Percentiles rank a stretch among this genome's conserved stretches.
These are phyloP conservation scores for Tachina lurida DNA, from an alignment of 2,888 invertebrate genomes.

Conservation along the genomic window DNA sequence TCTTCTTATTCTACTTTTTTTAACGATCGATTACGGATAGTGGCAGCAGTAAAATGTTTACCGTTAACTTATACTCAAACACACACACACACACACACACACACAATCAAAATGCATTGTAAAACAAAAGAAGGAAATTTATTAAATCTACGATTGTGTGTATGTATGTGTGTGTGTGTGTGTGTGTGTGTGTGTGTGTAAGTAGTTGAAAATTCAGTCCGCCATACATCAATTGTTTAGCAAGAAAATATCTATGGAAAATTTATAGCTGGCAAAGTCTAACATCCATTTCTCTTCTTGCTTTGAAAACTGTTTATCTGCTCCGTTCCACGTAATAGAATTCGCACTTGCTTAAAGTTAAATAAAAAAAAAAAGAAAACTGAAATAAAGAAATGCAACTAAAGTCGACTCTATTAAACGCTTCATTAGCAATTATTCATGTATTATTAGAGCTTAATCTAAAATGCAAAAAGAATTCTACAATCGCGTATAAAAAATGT, in stretches of 20 bases:
- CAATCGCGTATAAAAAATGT: conserved; percentile 1
- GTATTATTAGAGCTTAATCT: conserved; percentile 46
- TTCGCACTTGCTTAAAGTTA: conserved; percentile 61
- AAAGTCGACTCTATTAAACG: conserved; percentile 59
- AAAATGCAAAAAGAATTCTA: conserved; percentile 13
- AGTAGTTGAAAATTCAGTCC: conserved; percentile 28
- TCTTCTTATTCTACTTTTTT: conserved; percentile 44
- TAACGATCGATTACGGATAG: conserved; percentile 69
- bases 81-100: background rate
- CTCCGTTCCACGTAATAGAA: conserved; percentile 45
- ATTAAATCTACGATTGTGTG: background rate
- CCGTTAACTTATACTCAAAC: conserved; percentile 57
- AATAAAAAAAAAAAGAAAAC: conserved; percentile 6
- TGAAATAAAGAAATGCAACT: conserved; percentile 7
- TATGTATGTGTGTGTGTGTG: background rate
- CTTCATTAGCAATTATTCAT: conserved; percentile 69
- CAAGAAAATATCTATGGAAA: conserved; percentile 39
- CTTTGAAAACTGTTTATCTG: conserved; percentile 11
- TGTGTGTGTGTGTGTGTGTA: conserved; percentile 1
- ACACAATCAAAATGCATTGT: background rate
- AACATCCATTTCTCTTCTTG: conserved; percentile 47
- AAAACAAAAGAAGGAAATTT: conserved; percentile 52
- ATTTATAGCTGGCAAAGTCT: conserved; percentile 62
- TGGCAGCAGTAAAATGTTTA: conserved; percentile 67
- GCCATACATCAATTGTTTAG: conserved; percentile 67